Conservation (phyloP, 2,113 vertebrate genomes). For the Dicrurus megarhynchus region DNA sequence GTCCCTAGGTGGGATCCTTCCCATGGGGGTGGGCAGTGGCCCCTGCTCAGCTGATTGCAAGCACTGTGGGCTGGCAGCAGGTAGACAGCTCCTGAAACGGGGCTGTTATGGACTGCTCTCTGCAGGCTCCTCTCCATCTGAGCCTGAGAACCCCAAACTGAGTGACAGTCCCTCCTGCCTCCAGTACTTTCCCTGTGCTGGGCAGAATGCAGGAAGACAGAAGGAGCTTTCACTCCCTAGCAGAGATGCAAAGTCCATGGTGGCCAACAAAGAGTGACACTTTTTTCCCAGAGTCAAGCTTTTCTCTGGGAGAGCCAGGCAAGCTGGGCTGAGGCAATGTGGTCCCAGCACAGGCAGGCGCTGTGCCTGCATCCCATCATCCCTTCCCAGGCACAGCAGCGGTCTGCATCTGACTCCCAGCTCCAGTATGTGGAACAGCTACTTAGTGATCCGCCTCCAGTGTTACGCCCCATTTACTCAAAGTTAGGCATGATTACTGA, state of each 20-base stretch:
- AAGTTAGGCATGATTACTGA: slow-evolving; percentile 52
- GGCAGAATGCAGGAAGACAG: rapidly evolving
- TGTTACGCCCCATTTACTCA: slow-evolving; percentile 52
- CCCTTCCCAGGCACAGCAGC: not conserved
- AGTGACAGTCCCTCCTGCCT: not conserved
- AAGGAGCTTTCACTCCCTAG: not conserved
- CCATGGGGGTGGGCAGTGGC: not conserved
- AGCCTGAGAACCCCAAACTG: not conserved
- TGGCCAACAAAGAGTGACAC: not conserved
- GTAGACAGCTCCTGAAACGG: rapidly evolving
- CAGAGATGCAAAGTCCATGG: not conserved
- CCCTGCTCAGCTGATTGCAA: not conserved
- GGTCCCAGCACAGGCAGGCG: not conserved
- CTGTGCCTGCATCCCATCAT: not conserved
- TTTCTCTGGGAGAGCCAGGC: not conserved
- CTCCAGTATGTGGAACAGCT: not conserved
- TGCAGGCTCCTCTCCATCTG: not conserved
- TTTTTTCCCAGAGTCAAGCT: not conserved
- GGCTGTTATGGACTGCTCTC: not conserved
- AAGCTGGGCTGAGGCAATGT: not conserved
- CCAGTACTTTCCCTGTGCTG: too few species aligned
- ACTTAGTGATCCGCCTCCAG: not conserved
- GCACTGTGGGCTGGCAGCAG: rapidly evolving
- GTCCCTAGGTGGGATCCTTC: not conserved
- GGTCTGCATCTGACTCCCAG: not conserved